These are phyloP conservation scores for Cacatua alba DNA, from an alignment of 2,113 vertebrate species.

Conservation along the genomic window DNA sequence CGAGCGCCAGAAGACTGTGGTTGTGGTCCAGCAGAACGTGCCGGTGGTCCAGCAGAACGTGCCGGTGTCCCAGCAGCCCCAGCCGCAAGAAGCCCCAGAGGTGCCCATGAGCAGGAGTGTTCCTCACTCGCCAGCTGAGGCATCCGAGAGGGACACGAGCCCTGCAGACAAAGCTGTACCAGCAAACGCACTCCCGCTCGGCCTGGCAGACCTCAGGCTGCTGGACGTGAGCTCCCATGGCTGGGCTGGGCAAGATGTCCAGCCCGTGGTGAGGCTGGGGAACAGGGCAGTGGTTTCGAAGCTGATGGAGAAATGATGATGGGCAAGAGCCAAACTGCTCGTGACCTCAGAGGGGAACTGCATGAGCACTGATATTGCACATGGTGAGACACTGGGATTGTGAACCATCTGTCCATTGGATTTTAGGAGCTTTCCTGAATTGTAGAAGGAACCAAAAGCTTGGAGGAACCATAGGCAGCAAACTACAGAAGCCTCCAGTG, in stretches of 20 bases:
- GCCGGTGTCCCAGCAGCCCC: neutral
- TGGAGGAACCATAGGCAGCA: neutral
- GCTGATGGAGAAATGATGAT: neutral
- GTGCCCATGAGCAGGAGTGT: fast-evolving
- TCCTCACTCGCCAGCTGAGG: fast-evolving
- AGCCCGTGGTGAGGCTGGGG: neutral
- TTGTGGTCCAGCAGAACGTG: neutral
- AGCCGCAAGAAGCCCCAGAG: fast-evolving
- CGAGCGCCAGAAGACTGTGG: slow-evolving; percentile 47
- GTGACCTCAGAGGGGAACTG: neutral
- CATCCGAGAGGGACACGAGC: fast-evolving
- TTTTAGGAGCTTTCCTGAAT: neutral
- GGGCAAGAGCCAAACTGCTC: fast-evolving
- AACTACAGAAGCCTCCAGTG: neutral
- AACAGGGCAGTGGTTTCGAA: fast-evolving
- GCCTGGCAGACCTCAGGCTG: fast-evolving
- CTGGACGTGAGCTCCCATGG: fast-evolving
- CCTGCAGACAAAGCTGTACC: neutral
- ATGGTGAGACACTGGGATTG: neutral
- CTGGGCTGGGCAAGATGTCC: neutral
- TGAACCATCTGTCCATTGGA: neutral
- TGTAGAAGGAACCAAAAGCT: neutral
- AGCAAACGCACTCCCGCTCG: fast-evolving
- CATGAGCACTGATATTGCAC: neutral
- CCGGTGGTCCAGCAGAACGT: neutral